Conservation (phyloP, 2,888 invertebrate genomes). For the Allygus modestus region DNA sequence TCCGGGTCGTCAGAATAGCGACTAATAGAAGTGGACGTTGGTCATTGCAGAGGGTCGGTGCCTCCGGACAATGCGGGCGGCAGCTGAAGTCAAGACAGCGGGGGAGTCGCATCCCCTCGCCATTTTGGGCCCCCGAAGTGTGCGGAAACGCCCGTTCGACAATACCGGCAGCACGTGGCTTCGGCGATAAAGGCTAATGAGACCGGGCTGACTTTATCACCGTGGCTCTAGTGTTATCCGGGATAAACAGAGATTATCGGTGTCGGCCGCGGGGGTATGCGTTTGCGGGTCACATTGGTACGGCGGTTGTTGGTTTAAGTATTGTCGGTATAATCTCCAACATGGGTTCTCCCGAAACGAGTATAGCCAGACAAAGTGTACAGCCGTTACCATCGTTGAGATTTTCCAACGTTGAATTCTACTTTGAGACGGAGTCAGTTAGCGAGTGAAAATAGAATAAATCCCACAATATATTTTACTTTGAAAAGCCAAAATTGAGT, state of each 20-base stretch:
- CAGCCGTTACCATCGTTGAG: too few species aligned
- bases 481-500: too few species aligned
- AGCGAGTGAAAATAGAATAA: too few species aligned
- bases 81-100: constrained; percentile 50
- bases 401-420: too few species aligned
- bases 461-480: too few species aligned
- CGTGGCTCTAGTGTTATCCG: not conserved
- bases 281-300: too few species aligned
- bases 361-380: too few species aligned
- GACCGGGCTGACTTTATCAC: constrained; percentile 1
- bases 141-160: too few species aligned
- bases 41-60: constrained; percentile 32
- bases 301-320: too few species aligned
- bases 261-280: not conserved
- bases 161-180: constrained; percentile 16
- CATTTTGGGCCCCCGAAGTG: constrained; percentile 5
- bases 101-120: not conserved
- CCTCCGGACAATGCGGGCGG: constrained; percentile 14
- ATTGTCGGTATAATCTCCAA: too few species aligned
- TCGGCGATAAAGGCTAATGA: not conserved
- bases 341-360: too few species aligned
- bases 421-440: too few species aligned
- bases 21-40: constrained; percentile 56
- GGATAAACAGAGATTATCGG: constrained; percentile 23
- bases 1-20: constrained; percentile 40